Percentiles rank a stretch among this genome's conserved stretches.
These are phyloP conservation scores for Pheosia gnoma DNA, from an alignment of 2,888 invertebrate genomes.

Conservation along the genomic window DNA sequence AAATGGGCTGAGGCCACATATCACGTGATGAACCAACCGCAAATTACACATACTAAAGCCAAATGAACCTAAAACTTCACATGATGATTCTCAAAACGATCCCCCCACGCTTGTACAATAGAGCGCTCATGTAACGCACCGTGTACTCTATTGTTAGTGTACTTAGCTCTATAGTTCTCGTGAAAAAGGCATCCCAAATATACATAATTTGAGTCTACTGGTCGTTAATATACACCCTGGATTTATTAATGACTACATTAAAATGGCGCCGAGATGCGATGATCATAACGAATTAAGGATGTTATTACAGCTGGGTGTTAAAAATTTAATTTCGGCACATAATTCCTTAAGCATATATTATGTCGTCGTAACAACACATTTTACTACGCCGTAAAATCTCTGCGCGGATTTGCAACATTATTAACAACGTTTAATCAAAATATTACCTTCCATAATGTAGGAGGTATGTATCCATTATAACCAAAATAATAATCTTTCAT, in stretches of 20 bases:
- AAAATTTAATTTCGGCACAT: slow-evolving; percentile 46
- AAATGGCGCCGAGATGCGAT: slow-evolving; percentile 30
- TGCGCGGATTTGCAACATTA: slow-evolving; percentile 32
- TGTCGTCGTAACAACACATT: slow-evolving; percentile 40
- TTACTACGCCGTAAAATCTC: slow-evolving; percentile 47
- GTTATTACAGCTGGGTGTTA: slow-evolving; percentile 43
- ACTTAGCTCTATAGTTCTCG: no score
- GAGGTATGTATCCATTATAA: no score
- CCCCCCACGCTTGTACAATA: no score
- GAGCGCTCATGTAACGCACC: no score
- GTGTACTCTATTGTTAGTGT: no score
- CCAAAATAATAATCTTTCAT: no score
- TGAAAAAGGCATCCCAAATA: no score
- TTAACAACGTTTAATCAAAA: slow-evolving; percentile 21
- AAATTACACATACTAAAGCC: no score
- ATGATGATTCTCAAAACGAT: no score
- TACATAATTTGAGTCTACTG: not conserved
- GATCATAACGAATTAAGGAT: slow-evolving; percentile 33
- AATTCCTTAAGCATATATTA: slow-evolving; percentile 39
- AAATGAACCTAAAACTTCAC: no score
- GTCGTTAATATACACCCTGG: slow-evolving; percentile 37
- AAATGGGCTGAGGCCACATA: no score
- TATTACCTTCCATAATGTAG: not conserved
- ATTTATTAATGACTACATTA: slow-evolving; percentile 26
- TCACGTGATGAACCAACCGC: no score